These are phyloP conservation scores for Pogonocherus hispidulus DNA, from an alignment of 2,888 invertebrate genomes.

Conservation along the genomic window DNA sequence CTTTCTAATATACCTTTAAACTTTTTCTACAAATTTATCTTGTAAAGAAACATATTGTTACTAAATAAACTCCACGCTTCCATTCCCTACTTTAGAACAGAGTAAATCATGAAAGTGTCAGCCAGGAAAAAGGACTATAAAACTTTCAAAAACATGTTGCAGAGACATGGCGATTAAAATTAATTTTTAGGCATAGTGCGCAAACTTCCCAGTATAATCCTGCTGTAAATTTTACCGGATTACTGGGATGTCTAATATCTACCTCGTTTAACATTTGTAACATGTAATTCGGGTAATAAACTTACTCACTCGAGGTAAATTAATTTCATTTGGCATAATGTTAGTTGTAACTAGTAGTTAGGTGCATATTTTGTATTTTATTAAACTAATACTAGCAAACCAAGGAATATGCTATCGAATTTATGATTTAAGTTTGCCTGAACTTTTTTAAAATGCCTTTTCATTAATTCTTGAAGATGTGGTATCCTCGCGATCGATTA, in stretches of 20 bases:
- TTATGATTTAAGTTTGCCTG: neutral
- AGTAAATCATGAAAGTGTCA: slow-evolving; percentile 16
- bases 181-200: slow-evolving; percentile 5
- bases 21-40: slow-evolving; percentile 25
- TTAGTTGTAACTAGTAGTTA: neutral
- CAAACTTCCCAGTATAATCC: slow-evolving; percentile 1
- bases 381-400: neutral
- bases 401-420: neutral
- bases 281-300: slow-evolving; percentile 1
- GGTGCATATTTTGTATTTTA: neutral
- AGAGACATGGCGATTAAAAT: slow-evolving; percentile 2
- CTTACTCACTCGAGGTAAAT: neutral
- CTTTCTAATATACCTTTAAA: slow-evolving; percentile 20
- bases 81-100: neutral
- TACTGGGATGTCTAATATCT: slow-evolving; percentile 4
- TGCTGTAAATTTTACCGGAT: slow-evolving; percentile 1
- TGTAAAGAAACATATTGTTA: slow-evolving; percentile 12
- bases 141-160: slow-evolving; percentile 17
- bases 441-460: no score
- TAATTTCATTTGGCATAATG: neutral
- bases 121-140: slow-evolving; percentile 13
- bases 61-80: slow-evolving; percentile 10
- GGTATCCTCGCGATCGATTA: no score
- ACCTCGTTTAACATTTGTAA: slow-evolving; percentile 6
- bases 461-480: no score